A percentile compares a stretch with the other conserved stretches of the same genome.
Conservation (phyloP, 2,113 vertebrate genomes). For the Conger conger region DNA sequence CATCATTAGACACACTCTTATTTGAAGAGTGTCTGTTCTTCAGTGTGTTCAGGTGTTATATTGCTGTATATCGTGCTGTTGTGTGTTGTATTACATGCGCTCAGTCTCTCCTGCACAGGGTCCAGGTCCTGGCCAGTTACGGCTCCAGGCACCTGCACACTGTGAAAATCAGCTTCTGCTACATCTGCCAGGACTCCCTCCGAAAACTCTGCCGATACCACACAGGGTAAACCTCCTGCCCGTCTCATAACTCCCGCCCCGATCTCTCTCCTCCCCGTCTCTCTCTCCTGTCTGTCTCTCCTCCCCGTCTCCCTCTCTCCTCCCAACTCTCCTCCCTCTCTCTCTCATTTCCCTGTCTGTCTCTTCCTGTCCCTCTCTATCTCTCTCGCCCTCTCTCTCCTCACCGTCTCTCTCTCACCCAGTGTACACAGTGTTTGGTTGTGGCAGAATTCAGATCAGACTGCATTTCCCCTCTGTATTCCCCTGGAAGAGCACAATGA, state of each 20-base stretch:
- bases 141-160: constrained; percentile 51
- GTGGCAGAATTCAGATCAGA: neutral
- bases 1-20: too few relatives aligned
- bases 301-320: neutral
- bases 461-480: too few relatives aligned
- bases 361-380: too few relatives aligned
- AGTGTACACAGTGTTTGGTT: neutral
- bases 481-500: neutral
- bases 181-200: constrained; percentile 45
- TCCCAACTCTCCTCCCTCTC: too few relatives aligned
- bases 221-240: constrained; percentile 41
- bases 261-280: neutral
- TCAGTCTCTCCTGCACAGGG: constrained; percentile 31
- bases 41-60: neutral
- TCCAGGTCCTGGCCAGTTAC: constrained; percentile 57
- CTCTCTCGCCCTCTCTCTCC: too few relatives aligned
- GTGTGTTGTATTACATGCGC: neutral
- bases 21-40: too few relatives aligned
- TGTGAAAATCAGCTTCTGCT: constrained; percentile 68
- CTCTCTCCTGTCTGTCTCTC: constrained; percentile 17
- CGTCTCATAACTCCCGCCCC: neutral
- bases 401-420: constrained; percentile 20
- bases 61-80: neutral
- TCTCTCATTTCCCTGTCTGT: too few relatives aligned
- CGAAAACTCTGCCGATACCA: constrained; percentile 50